Conservation (phyloP, 2,888 invertebrate genomes). For the Melangyna quadrimaculata region DNA sequence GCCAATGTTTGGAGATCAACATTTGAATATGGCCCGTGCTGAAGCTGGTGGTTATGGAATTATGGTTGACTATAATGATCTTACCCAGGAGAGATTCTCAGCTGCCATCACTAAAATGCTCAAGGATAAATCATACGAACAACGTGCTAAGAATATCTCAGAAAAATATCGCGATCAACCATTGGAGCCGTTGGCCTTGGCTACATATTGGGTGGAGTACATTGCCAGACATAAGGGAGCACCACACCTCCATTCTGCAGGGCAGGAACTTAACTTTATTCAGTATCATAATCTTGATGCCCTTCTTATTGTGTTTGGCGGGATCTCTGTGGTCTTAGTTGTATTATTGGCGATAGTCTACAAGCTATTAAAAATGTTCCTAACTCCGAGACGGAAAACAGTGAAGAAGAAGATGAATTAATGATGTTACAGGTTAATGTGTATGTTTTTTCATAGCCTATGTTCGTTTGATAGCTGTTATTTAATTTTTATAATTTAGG, state of each 20-base stretch:
- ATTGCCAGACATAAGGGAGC: constrained; percentile 77
- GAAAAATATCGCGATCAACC: constrained; percentile 76
- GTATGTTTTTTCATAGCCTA: too few relatives aligned
- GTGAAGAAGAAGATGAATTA: neutral
- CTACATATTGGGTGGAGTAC: constrained; percentile 79
- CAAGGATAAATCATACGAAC: constrained; percentile 72
- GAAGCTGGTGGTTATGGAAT: constrained; percentile 80
- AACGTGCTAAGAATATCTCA: constrained; percentile 73
- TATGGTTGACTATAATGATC: constrained; percentile 76
- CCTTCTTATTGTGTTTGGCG: constrained; percentile 72
- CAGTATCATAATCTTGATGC: constrained; percentile 76
- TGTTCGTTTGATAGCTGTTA: too few relatives aligned
- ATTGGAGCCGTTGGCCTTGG: constrained; percentile 75
- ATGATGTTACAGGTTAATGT: too few relatives aligned
- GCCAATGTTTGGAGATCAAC: constrained; percentile 82
- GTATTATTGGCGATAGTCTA: neutral
- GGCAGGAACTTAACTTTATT: constrained; percentile 75
- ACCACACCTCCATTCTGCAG: constrained; percentile 75
- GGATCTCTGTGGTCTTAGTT: neutral
- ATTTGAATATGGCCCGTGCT: constrained; percentile 81
- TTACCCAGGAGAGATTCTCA: constrained; percentile 76
- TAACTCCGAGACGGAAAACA: neutral
- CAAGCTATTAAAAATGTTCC: neutral
- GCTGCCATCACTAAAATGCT: constrained; percentile 73
- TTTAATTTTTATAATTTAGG: too few relatives aligned